Percentiles rank a stretch among this genome's conserved stretches.
These are phyloP conservation scores for Pteropus rufus DNA, from an alignment of 2,797 vertebrate species.

Conservation along the genomic window DNA sequence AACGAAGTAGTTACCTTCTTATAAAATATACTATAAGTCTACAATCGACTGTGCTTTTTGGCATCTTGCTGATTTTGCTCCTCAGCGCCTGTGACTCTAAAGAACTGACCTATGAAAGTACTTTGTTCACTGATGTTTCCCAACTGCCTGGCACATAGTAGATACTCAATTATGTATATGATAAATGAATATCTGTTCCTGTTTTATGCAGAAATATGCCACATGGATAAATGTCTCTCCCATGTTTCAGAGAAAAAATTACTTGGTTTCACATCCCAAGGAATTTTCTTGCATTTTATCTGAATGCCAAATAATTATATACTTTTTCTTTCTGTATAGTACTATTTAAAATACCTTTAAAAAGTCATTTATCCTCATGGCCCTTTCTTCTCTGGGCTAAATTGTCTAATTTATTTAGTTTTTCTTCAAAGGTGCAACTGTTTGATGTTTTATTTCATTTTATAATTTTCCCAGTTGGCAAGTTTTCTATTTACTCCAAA, in stretches of 20 bases:
- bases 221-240: not conserved
- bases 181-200: slow-evolving; percentile 4
- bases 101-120: not conserved
- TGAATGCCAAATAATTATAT: not conserved
- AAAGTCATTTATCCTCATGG: not conserved
- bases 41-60: not conserved
- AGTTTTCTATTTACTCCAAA: not conserved
- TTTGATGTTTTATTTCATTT: slow-evolving; percentile 25
- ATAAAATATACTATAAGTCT: not conserved
- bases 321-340: slow-evolving; percentile 6
- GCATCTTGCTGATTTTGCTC: not conserved
- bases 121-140: slow-evolving; percentile 22
- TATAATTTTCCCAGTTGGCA: not conserved
- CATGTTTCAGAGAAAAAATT: not conserved
- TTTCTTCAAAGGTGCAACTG: not conserved
- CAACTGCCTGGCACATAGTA: not conserved
- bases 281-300: not conserved
- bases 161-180: not conserved
- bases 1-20: not conserved
- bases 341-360: not conserved
- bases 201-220: slow-evolving; percentile 31
- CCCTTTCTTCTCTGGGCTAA: not conserved
- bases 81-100: not conserved
- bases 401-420: not conserved
- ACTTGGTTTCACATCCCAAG: not conserved